A percentile compares a stretch with the other conserved stretches of the same genome.
Evolutionary conservation across 2,797 vertebrate species (phyloP).

Genomic region (Silurus aristotelis): DNA sequence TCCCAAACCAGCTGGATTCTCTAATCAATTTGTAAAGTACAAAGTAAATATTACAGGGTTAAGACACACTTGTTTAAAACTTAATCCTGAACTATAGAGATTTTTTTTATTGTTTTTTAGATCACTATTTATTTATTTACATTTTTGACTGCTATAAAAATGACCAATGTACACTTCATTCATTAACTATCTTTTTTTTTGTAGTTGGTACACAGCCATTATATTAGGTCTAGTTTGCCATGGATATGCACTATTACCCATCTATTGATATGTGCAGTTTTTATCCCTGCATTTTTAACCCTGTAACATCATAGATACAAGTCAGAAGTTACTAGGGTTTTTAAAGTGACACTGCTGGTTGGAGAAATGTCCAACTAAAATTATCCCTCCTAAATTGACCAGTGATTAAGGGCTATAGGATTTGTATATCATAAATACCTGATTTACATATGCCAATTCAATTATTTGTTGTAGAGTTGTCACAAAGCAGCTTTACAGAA

Average conservation of each 20-base stretch:
- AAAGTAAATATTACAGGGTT: not conserved
- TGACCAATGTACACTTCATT: not conserved
- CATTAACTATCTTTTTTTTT: not conserved
- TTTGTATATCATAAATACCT: too few species aligned
- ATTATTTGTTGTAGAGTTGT: too few species aligned
- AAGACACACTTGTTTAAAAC: not conserved
- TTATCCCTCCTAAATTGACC: not conserved
- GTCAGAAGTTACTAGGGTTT: not conserved
- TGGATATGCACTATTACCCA: not conserved
- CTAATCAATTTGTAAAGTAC: slow-evolving; percentile 4
- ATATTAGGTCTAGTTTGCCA: not conserved
- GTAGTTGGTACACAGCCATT: not conserved
- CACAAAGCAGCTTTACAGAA: not conserved
- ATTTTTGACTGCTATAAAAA: not conserved
- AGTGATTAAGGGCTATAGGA: too few species aligned
- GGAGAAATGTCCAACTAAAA: not conserved
- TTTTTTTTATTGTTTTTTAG: not conserved
- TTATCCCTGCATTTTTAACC: not conserved
- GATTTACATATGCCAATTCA: too few species aligned
- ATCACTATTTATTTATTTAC: not conserved
- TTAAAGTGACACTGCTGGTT: not conserved
- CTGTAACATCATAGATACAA: not conserved
- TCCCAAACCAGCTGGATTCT: slow-evolving; percentile 8
- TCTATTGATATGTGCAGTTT: not conserved
- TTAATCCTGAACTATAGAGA: not conserved